Conservation (phyloP, 2,888 invertebrate genomes). For the Meganola albula region DNA sequence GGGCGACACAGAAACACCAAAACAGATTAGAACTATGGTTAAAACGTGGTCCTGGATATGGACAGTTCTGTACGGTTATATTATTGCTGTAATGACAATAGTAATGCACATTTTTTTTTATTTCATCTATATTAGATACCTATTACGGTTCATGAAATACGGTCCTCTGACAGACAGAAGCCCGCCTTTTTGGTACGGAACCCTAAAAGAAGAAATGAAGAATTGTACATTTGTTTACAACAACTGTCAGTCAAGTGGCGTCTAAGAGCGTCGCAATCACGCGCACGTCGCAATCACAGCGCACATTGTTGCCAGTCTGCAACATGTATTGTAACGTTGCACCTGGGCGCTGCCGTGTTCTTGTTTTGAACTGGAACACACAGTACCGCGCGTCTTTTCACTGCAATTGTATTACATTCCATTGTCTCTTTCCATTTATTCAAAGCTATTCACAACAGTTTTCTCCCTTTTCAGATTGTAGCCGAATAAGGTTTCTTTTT, state of each 20-base stretch:
- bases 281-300: conserved; percentile 28
- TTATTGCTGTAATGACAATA: too few species aligned
- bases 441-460: conserved; percentile 46
- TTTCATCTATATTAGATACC: too few species aligned
- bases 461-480: conserved; percentile 48
- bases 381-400: conserved; percentile 62
- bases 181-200: too few species aligned
- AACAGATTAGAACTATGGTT: too few species aligned
- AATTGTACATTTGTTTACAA: too few species aligned
- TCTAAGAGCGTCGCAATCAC: conserved; percentile 39
- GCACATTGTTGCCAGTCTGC: conserved; percentile 47
- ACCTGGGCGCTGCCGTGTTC: conserved; percentile 60
- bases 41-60: too few species aligned
- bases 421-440: conserved; percentile 70
- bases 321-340: conserved; percentile 47
- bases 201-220: too few species aligned
- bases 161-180: too few species aligned
- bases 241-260: conserved; percentile 35
- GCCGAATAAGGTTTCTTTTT: conserved; percentile 28
- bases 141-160: too few species aligned
- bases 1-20: too few species aligned
- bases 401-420: conserved; percentile 64
- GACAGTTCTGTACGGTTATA: too few species aligned
- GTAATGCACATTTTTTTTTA: too few species aligned
- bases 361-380: conserved; percentile 69